Evolutionary conservation across 2,797 vertebrate genomes (phyloP), one percentile per base, ranked within the genome.

Genomic region (Lithobates sylvaticus): DNA sequence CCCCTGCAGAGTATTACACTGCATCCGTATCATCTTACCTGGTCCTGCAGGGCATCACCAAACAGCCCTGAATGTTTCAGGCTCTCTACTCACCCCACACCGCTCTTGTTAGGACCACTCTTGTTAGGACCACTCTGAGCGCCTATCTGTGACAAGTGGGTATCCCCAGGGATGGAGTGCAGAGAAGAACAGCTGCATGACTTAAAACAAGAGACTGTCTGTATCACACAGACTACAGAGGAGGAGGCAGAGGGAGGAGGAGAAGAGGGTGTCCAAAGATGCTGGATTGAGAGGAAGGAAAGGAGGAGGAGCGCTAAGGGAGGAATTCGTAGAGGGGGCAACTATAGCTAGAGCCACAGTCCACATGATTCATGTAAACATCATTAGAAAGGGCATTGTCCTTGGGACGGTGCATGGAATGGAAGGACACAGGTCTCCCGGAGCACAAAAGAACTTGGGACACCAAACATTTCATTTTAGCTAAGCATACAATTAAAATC

Each of bases 231-330:
- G 86, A 76, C 47, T 64, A 83, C n/a, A 83, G 54, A 36, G 61
- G 34, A 42, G 42, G 58, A 27, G 39, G 61, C 23, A 23, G 81
- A 75, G 47, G 74, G 36, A 39, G 65, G 67, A 65, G 50, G 50
- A 34, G 81, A 64, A 61, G 73, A 82, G 78, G 69, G 69, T 72
- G 79, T 61, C 79, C 69, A 29, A 81, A 88, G 0, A 92, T 92
- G 1, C 91, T 90, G 47, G 92, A 91, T 74, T 92, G 93, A 7
- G 94, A 90, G 64, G 42, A 0, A 78, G 65, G 80, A 65, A 76
- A 21, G 16, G 10, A 85, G 86, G 78, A 78, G 79, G 88, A 88
- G 78, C 79, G 84, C 80, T 86, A 83, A 86, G 84, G 58, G 69
- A 86, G 85, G 86, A 78, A 89, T 84, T 84, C 78, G 87, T 86